Evolutionary conservation across 1,140 invertebrate genomes (phyloP).

Genomic region (Amyelois transitella): DNA sequence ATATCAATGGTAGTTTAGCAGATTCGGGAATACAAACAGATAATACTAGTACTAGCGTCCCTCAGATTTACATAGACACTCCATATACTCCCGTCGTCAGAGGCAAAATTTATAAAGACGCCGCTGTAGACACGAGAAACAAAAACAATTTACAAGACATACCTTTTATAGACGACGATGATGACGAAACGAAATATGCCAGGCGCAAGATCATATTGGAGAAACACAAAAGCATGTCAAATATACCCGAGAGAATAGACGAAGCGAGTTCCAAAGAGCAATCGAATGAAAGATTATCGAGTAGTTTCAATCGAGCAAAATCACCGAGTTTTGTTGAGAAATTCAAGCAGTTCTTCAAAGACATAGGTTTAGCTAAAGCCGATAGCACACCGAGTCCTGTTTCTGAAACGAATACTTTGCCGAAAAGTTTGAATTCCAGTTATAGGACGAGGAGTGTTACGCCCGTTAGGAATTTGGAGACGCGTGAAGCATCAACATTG

Average conservation of each 20-base stretch:
- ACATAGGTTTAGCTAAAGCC: constrained; percentile 54
- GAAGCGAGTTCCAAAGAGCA: constrained; percentile 49
- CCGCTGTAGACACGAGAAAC: constrained; percentile 59
- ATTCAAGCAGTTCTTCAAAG: constrained; percentile 65
- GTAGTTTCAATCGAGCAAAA: constrained; percentile 55
- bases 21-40: constrained; percentile 67
- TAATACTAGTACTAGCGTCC: constrained; percentile 60
- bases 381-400: constrained; percentile 25
- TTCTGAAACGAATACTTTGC: constrained; percentile 39
- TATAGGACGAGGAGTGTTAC: constrained; percentile 48
- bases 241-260: constrained; percentile 58
- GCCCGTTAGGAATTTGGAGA: constrained; percentile 28
- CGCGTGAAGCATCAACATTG: constrained; percentile 50
- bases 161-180: constrained; percentile 66
- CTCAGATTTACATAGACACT: constrained; percentile 52
- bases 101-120: constrained; percentile 50
- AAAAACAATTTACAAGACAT: constrained; percentile 65
- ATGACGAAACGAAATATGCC: constrained; percentile 35
- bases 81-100: constrained; percentile 15
- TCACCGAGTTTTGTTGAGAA: constrained; percentile 66
- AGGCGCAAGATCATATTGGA: constrained; percentile 39
- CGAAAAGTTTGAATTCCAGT: constrained; percentile 51
- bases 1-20: constrained; percentile 63
- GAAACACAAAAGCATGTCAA: constrained; percentile 63
- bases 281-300: constrained; percentile 48